Base-by-base conservation (phyloP, 2,797 vertebrate species). In the Clamator glandarius region DNA sequence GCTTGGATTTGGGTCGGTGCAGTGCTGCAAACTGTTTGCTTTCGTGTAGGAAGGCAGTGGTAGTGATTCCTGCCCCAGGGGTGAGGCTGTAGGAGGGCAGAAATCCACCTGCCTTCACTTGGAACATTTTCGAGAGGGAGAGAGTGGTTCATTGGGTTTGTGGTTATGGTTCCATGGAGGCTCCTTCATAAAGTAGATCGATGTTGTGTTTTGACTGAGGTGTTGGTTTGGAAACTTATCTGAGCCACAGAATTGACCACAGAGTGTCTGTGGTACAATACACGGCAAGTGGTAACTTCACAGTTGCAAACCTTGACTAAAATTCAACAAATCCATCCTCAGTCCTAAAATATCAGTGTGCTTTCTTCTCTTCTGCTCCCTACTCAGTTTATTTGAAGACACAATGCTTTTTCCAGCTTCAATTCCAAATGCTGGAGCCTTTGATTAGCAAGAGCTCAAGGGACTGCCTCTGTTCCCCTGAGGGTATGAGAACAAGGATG, bases 101-200 rank as follows among this genome's bases (percentile, higher is more conserved):
- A 75, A 62, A 24, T 35, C n/a, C 25, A 8, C 33, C 15, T 1
- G 0, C 48, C 31, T n/a, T 70, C 75, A 41, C 31, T 68, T 35
- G 29, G 12, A 66, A 19, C 48, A 25, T 74, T 39, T 85, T 61
- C 26, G 51, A 12, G 64, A 61, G 31, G 63, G 62, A 36, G 8
- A 44, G 31, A 69, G 52, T 15, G 29, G 17, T 58, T 84, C 46
- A 3, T 29, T 58, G 15, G 42, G 54, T 55, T 48, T 73, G 86
- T 0, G 0, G 48, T 36, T 82, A 33, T 1, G 1, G 39, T 14
- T 88, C 48, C 0, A 0, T 1, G 0, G 62, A 63, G 14, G 9
- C 61, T 83, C 50, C 35, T n/a, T 61, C 35, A 52, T 76, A 25
- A 42, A 36, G n/a, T 46, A 42, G 41, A n/a, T 78, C 25, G 41